Evolutionary conservation across 2,113 vertebrate genomes (phyloP), one percentile per base, ranked within the genome.

Genomic region (Forbesichthys papilliferus): DNA sequence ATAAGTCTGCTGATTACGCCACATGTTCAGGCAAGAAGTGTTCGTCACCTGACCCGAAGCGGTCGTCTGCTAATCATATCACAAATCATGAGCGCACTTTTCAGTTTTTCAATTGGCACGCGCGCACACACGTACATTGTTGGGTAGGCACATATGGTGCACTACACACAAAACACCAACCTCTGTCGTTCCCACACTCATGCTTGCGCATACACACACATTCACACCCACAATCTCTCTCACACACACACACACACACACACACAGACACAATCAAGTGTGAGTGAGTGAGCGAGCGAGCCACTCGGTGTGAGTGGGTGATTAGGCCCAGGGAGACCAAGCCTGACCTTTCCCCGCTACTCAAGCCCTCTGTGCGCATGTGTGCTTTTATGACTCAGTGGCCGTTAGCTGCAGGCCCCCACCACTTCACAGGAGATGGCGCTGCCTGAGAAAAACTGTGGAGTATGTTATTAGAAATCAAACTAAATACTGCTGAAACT

Each of bases 401-500:
- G 78, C 78, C 80, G 61, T 70, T 52, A 82, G 82, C 83, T 68
- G 71, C 64, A 16, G 84, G 76, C 72, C 69, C 61, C 73, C 53
- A n/a, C 80, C 84, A 80, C 81, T 84, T 87, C 83, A 83, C 83
- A 88, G 84, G 77, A 90, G 92, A 93, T 92, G 91, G 90, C 91
- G 92, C 66, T 1, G 79, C 74, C 72, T 85, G 13, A 52, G 11
- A 11, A 13, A 52, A 42, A 8, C 27, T 27, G 36, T 42, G 36
- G 36, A 42, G 7, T 42, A 42, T 8, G 36, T 42, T 6, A 42
- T 42, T 4, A 8, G 7, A 8, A 42, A 42, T 42, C 7, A 42
- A 42, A 27, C 27, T 27, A 27, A 42, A 6, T 42, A 42, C 36
- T 42, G 36, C 36, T 42, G 36, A 42, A 42, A 42, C 36, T 42